Conservation (phyloP, 1,140 invertebrate genomes). For the Araneus ventricosus region DNA sequence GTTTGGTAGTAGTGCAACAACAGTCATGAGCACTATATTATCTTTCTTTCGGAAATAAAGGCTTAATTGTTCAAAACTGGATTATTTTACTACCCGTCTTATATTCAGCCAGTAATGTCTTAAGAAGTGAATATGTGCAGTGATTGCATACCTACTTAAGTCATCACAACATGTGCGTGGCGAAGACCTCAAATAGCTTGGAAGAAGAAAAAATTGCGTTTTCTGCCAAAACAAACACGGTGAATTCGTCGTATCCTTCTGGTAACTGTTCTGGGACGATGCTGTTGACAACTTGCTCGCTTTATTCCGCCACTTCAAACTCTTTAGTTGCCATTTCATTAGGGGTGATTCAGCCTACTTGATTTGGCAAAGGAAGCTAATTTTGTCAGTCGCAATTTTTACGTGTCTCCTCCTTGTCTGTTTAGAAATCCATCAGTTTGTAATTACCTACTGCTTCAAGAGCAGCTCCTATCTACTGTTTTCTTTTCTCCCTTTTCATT, state of each 20-base stretch:
- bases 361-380: not conserved
- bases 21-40: too few species aligned
- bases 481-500: not conserved
- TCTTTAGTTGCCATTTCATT: constrained; percentile 45
- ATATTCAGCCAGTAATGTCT: too few species aligned
- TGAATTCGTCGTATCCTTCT: constrained; percentile 37
- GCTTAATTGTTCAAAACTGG: too few species aligned
- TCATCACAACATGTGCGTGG: not conserved
- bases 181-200: not conserved
- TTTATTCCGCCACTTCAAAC: constrained; percentile 53
- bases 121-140: not conserved
- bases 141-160: not conserved
- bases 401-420: not conserved
- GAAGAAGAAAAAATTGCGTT: constrained; percentile 32
- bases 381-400: constrained; percentile 7
- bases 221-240: constrained; percentile 65
- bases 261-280: constrained; percentile 15
- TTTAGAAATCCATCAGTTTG: constrained; percentile 33
- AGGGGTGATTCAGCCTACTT: constrained; percentile 36
- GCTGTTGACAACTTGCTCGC: constrained; percentile 26
- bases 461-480: not conserved
- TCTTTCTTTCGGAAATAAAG: too few species aligned
- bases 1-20: too few species aligned
- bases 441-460: not conserved
- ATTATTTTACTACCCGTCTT: too few species aligned